These are phyloP conservation scores for Chaetodon trifasciatus DNA, from an alignment of 2,797 vertebrate species.

Conservation along the genomic window DNA sequence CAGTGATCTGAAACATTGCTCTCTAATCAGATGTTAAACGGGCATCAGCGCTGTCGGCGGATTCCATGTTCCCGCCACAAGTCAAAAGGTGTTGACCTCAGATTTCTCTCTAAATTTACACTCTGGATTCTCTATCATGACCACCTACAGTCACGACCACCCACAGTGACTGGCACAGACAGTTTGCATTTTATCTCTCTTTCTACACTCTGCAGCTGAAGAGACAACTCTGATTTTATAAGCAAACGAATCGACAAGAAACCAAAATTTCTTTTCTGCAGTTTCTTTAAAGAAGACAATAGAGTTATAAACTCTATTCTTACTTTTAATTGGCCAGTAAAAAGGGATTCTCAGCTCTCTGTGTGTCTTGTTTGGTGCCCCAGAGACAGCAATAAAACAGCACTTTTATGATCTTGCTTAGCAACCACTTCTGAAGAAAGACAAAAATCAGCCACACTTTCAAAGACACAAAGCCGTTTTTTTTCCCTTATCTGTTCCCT, in stretches of 20 bases:
- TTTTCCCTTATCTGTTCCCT: conserved; percentile 39
- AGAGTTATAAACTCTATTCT: conserved; percentile 74
- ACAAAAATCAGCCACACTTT: conserved; percentile 22
- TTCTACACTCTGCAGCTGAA: conserved; percentile 11
- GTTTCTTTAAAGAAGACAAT: conserved; percentile 51
- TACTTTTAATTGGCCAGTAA: conserved; percentile 74
- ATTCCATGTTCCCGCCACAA: conserved; percentile 29
- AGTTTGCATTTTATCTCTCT: conserved; percentile 12
- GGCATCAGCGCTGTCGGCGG: not conserved
- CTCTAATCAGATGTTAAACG: not conserved
- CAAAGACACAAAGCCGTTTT: conserved; percentile 24
- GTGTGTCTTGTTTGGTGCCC: conserved; percentile 60
- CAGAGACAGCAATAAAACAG: conserved; percentile 76
- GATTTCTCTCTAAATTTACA: conserved; percentile 67
- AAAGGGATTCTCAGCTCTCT: conserved; percentile 55
- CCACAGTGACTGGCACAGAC: conserved; percentile 50
- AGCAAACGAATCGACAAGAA: conserved; percentile 11
- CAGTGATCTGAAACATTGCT: not conserved
- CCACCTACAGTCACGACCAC: conserved; percentile 66
- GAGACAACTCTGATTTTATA: not conserved
- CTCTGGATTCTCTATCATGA: conserved; percentile 33
- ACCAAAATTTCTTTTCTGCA: not conserved
- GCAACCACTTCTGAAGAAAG: conserved; percentile 53
- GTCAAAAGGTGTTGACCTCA: conserved; percentile 57
- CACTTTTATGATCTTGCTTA: conserved; percentile 73